Conservation (phyloP, 2,113 vertebrate species). For the Seriola aureovittata region DNA sequence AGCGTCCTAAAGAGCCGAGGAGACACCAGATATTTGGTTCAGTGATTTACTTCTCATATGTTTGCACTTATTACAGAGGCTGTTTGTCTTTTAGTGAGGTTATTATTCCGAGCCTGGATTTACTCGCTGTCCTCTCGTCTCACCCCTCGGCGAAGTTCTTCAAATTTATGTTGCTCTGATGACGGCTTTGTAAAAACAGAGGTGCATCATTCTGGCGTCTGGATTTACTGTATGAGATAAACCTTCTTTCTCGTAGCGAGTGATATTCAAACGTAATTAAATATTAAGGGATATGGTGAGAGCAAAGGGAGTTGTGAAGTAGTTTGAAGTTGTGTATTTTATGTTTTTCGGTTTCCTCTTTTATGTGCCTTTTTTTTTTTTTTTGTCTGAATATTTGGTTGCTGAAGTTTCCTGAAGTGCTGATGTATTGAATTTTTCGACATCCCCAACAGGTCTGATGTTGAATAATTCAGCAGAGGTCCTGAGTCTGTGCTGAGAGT, state of each 20-base stretch:
- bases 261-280: constrained; percentile 44
- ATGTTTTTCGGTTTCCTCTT: constrained; percentile 38
- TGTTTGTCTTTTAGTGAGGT: constrained; percentile 35
- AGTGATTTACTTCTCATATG: constrained; percentile 14
- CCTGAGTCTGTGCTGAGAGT: constrained; percentile 45
- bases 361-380: constrained; percentile 46
- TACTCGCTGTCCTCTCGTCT: constrained; percentile 11
- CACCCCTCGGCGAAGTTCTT: constrained; percentile 1
- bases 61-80: constrained; percentile 32
- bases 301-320: neutral
- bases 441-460: constrained; percentile 72
- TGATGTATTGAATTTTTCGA: constrained; percentile 71
- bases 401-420: constrained; percentile 73
- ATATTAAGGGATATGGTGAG: constrained; percentile 44
- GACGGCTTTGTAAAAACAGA: constrained; percentile 26
- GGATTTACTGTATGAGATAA: neutral
- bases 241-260: neutral
- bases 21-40: neutral
- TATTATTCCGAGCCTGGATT: constrained; percentile 42
- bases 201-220: constrained; percentile 2
- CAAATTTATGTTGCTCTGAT: constrained; percentile 24
- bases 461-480: constrained; percentile 74
- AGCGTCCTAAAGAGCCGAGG: neutral
- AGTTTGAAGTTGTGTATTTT: constrained; percentile 46
- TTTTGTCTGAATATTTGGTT: constrained; percentile 41